phyloP scores from a whole-genome alignment of 1,140 invertebrate genomes.

The Ericerus pela region DNA sequence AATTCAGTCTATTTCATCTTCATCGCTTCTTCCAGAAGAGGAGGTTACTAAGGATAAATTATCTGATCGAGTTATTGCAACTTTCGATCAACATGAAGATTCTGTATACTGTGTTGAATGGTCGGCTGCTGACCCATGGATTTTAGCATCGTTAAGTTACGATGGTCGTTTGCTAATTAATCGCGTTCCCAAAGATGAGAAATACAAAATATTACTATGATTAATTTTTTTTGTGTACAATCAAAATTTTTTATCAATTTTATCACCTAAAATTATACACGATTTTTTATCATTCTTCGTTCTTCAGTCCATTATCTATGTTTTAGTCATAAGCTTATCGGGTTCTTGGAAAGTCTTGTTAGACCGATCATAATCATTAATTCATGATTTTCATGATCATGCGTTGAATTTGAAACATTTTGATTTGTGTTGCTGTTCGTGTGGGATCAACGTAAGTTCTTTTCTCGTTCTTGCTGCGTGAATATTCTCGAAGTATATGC shows the following conservation, averaged over 20 bases:
- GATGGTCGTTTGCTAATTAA: constrained; percentile 88
- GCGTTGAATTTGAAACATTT: no score
- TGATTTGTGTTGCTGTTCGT: no score
- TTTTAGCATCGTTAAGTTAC: constrained; percentile 92
- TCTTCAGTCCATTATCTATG: no score
- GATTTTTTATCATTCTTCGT: no score
- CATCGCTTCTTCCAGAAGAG: constrained; percentile 22
- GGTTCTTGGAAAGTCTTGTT: no score
- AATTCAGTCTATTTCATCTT: constrained; percentile 71
- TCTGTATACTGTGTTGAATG: constrained; percentile 94
- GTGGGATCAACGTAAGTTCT: no score
- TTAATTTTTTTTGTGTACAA: neutral
- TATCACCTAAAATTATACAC: no score
- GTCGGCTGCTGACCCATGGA: constrained; percentile 94
- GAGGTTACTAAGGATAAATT: constrained; percentile 10
- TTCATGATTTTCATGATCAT: no score
- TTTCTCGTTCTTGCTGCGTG: no score
- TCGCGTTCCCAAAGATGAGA: constrained; percentile 77
- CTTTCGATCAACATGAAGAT: constrained; percentile 94
- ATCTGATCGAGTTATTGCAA: constrained; percentile 63
- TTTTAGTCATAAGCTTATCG: no score
- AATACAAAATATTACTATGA: constrained; percentile 73
- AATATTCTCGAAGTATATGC: no score
- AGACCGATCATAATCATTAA: no score
- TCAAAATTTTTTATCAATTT: neutral